Base-by-base conservation (phyloP, 2,888 invertebrate species). In the Seladonia tumulorum region DNA sequence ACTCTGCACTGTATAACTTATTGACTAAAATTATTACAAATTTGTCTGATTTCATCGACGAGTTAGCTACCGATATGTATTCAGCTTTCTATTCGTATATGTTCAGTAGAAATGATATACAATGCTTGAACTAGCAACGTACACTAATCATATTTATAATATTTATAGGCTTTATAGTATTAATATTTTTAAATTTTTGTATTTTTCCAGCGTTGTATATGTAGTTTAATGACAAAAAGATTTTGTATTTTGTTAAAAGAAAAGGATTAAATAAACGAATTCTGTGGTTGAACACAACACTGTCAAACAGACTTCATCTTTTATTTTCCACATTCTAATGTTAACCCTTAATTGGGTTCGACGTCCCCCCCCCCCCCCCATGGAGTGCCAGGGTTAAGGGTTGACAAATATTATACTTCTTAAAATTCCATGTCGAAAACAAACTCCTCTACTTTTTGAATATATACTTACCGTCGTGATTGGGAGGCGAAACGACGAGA, bases 71-170 rank as follows among this genome's bases (percentile, higher is more conserved):
- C 2, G 78, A 78, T n/a, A 5, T 84, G 16, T 70, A 68, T 29
- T 16, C 42, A 1, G 83, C 82, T 25, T 82, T 84, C 47, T 29
- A 60, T 25, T 42, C 57, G 0, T 84, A 70, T 12, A 25, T 78
- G 0, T 63, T 16, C 35, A 5, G 2, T 22, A 29, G 2, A 66
- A 7, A 29, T 0, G 25, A 18, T 0, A 16, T 14, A 1, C 4
- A 0, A 12, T 63, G 0, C 16, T 63, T 1, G 25, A 25, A 7
- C 25, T 14, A 60, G 7, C 25, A 14, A 29, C 4, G 5, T 5
- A 18, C 5, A 25, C 5, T 7, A 60, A 14, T 60, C 0, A 14
- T 14, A 57, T n/a, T n/a, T 12, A n/a, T 25, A 12, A 5, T n/a
- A 57, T n/a, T 49, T 49, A 53, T 49, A 49, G 7, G 18, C 49